Conservation (phyloP, 2,797 vertebrate species). For the Myotis findleyi region DNA sequence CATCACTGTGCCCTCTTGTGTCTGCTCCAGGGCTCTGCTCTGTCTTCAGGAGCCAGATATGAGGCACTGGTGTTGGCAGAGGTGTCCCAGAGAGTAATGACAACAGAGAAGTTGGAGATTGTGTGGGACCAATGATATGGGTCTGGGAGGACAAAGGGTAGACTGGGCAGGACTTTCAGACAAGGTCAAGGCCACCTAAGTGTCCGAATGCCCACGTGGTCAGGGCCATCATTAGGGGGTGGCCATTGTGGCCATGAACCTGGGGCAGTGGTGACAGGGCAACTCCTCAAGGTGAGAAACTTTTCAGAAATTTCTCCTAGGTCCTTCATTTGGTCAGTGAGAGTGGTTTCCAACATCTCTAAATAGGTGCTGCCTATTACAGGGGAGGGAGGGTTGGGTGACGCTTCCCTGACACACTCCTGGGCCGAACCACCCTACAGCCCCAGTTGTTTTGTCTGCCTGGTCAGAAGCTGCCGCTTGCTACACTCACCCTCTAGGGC, state of each 20-base stretch:
- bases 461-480: slow-evolving; percentile 25
- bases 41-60: not conserved
- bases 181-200: not conserved
- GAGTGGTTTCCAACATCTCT: not conserved
- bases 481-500: slow-evolving; percentile 42
- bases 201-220: not conserved
- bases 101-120: not conserved
- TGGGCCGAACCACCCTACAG: not conserved
- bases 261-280: no score
- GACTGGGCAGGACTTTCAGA: not conserved
- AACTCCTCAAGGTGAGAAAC: not conserved
- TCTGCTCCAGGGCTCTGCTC: not conserved
- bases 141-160: not conserved
- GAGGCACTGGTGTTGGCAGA: not conserved
- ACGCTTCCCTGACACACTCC: not conserved
- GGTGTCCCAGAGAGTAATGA: not conserved
- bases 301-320: not conserved
- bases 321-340: not conserved
- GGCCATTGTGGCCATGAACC: not conserved
- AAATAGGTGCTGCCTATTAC: not conserved
- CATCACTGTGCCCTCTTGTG: not conserved
- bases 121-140: not conserved
- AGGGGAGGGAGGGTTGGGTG: no score
- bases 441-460: slow-evolving; percentile 15
- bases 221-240: not conserved